Evolutionary conservation across 2,888 invertebrate species (phyloP).

Genomic region (Parasteatoda lunata): DNA sequence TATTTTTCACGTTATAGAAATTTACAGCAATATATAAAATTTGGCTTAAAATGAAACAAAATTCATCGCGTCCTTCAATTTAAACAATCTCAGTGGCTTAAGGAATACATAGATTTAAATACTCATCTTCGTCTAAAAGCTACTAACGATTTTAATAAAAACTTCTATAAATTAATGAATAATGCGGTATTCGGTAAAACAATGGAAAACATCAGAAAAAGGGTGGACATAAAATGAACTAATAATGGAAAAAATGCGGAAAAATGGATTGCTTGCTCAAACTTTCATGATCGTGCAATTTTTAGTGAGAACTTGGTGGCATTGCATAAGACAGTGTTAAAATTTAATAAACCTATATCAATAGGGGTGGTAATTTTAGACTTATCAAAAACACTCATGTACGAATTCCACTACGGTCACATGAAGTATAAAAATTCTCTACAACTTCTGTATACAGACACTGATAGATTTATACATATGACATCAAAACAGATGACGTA

Average conservation of each 20-base stretch:
- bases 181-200: not conserved
- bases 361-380: not conserved
- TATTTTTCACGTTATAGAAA: slow-evolving; percentile 14
- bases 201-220: not conserved
- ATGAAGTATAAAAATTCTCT: not conserved
- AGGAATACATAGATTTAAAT: no score
- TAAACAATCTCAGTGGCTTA: no score
- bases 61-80: no score
- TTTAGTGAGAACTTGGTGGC: no score
- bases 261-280: no score
- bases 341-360: not conserved
- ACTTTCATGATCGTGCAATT: no score
- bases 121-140: no score
- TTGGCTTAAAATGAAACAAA: not conserved
- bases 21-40: not conserved
- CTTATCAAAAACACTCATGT: not conserved
- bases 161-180: not conserved
- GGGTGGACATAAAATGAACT: no score
- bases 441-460: not conserved
- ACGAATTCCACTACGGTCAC: not conserved
- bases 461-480: not conserved
- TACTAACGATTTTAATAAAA: not conserved
- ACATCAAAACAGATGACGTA: not conserved
- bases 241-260: no score
- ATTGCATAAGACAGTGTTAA: no score